Conservation (phyloP, 2,797 vertebrate genomes). For the Poecilia picta region DNA sequence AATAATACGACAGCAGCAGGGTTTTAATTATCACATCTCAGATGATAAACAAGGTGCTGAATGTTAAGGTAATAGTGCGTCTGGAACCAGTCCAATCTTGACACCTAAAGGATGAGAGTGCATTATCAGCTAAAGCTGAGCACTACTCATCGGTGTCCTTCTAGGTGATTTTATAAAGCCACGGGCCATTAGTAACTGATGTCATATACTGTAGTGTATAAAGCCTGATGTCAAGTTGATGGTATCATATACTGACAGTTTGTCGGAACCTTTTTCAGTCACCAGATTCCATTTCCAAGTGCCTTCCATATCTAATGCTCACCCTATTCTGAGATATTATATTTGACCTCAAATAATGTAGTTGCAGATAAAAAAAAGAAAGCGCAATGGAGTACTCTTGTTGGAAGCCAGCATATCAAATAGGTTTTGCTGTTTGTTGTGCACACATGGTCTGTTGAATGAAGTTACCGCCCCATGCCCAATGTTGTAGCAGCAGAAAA, state of each 20-base stretch:
- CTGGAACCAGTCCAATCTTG: background rate
- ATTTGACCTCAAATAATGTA: background rate
- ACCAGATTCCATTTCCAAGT: background rate
- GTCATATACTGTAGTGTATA: background rate
- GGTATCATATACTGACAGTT: constrained; percentile 2
- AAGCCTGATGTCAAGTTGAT: background rate
- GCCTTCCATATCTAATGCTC: background rate
- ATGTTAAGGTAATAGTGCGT: background rate
- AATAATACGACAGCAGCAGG: background rate
- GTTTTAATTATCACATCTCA: background rate
- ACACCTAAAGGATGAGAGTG: background rate
- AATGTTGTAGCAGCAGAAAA: background rate
- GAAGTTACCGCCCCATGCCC: background rate
- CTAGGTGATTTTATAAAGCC: constrained; percentile 4
- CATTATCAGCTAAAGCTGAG: constrained; percentile 8
- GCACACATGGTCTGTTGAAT: background rate
- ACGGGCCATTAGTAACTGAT: constrained; percentile 6
- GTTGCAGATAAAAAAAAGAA: background rate
- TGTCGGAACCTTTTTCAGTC: constrained; percentile 1
- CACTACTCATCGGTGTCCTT: constrained; percentile 8
- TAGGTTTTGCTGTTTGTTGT: background rate
- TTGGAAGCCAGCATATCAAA: background rate
- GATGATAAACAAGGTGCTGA: background rate
- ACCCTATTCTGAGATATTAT: background rate
- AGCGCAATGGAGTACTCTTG: background rate